These are phyloP conservation scores for Apodemia duryi DNA, from an alignment of 2,888 invertebrate species.

Conservation along the genomic window DNA sequence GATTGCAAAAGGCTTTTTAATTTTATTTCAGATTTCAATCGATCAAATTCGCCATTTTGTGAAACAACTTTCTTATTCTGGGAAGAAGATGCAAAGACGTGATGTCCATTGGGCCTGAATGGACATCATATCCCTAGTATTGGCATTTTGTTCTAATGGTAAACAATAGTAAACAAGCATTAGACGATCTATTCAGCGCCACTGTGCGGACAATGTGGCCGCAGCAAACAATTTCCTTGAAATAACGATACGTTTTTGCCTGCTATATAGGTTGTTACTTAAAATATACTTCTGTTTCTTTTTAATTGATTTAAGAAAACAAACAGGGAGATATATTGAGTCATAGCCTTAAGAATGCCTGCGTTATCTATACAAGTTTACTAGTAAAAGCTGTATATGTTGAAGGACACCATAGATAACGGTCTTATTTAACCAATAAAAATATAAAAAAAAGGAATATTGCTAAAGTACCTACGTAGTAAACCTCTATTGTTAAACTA, in stretches of 20 bases:
- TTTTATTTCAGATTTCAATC: neutral
- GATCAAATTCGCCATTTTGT: conserved; percentile 17
- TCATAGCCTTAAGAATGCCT: no score
- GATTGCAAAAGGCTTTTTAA: no score
- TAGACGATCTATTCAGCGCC: conserved; percentile 51
- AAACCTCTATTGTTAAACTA: no score
- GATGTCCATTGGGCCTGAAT: conserved; percentile 27
- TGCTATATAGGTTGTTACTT: conserved; percentile 29
- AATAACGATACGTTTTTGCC: conserved; percentile 36
- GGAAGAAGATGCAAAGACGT: neutral
- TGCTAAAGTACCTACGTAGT: no score
- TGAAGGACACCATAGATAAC: no score
- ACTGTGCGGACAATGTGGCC: conserved; percentile 60
- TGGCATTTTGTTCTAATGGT: conserved; percentile 48
- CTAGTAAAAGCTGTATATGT: no score
- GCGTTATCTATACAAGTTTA: no score
- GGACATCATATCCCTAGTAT: conserved; percentile 32
- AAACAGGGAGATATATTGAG: no score
- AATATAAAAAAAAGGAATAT: no score
- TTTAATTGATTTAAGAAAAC: neutral
- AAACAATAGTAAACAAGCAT: conserved; percentile 59
- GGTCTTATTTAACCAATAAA: no score
- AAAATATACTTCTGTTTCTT: neutral
- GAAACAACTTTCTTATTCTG: conserved; percentile 19
- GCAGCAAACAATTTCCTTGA: conserved; percentile 33